Conservation (phyloP, 2,797 vertebrate genomes). For the Mallotus villosus region DNA sequence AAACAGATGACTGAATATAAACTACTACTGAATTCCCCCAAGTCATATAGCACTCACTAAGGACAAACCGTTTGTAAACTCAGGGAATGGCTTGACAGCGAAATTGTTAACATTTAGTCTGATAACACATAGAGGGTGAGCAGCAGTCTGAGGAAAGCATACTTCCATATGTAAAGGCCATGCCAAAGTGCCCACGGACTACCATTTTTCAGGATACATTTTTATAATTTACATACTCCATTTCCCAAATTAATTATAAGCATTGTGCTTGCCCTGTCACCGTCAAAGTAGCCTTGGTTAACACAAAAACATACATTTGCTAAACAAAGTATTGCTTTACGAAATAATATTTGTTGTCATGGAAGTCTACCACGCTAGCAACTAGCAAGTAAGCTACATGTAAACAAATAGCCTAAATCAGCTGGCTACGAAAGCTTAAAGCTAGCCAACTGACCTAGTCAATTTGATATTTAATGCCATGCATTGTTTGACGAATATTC, state of each 20-base stretch:
- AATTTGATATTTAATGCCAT: too few species aligned
- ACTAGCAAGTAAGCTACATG: neutral
- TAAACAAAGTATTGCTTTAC: neutral
- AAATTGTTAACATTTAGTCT: neutral
- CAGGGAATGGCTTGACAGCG: neutral
- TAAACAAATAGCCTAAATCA: conserved; percentile 1
- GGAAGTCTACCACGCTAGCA: neutral
- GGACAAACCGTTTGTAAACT: neutral
- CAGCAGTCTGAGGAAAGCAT: too few species aligned
- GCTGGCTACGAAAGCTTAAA: neutral
- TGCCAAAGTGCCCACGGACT: too few species aligned
- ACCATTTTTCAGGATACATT: too few species aligned
- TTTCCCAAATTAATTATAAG: too few species aligned
- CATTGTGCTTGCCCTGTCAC: too few species aligned
- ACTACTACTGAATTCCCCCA: neutral
- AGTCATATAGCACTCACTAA: neutral
- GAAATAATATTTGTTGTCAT: neutral
- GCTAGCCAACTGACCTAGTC: neutral
- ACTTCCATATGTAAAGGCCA: too few species aligned
- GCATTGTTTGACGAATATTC: too few species aligned
- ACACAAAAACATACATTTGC: too few species aligned
- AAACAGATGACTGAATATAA: neutral
- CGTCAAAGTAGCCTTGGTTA: too few species aligned
- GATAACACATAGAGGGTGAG: too few species aligned
- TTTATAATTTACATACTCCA: too few species aligned